These are phyloP conservation scores for Vireo griseus DNA, from an alignment of 2,797 vertebrate species.

Conservation along the genomic window DNA sequence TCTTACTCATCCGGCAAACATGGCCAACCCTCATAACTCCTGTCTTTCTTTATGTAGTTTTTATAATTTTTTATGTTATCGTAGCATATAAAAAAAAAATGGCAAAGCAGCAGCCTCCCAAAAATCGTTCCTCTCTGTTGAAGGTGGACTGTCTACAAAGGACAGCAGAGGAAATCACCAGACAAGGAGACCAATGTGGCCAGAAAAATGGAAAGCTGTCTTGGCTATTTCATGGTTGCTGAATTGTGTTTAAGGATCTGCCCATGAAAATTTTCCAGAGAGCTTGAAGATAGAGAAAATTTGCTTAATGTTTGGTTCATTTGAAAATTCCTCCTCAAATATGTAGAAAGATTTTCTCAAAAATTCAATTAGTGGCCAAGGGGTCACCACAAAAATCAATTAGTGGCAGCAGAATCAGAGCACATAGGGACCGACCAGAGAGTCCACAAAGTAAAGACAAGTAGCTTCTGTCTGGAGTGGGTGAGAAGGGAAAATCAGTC, in stretches of 20 bases:
- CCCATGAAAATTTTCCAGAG: background rate
- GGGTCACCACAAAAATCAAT: background rate
- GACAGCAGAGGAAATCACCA: background rate
- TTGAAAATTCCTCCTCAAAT: background rate
- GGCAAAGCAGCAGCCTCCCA: background rate
- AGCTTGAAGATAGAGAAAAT: background rate
- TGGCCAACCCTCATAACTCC: background rate
- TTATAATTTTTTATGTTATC: background rate
- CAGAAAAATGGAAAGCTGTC: background rate
- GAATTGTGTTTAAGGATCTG: background rate
- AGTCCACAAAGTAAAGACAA: background rate
- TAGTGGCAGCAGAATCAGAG: background rate
- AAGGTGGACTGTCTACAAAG: background rate
- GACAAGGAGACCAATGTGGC: background rate
- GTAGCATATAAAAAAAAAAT: background rate
- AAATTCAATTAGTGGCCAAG: background rate
- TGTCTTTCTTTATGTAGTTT: background rate
- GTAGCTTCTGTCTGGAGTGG: background rate
- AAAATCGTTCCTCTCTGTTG: background rate
- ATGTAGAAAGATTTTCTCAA: background rate
- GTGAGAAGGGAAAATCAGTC: background rate
- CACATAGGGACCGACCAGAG: background rate
- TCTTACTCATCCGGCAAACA: background rate
- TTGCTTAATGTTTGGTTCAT: background rate
- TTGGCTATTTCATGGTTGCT: background rate